Evolutionary conservation across 92 coral and sea anemone species (phyloP).

Genomic region (Epizoanthus scotinus): DNA sequence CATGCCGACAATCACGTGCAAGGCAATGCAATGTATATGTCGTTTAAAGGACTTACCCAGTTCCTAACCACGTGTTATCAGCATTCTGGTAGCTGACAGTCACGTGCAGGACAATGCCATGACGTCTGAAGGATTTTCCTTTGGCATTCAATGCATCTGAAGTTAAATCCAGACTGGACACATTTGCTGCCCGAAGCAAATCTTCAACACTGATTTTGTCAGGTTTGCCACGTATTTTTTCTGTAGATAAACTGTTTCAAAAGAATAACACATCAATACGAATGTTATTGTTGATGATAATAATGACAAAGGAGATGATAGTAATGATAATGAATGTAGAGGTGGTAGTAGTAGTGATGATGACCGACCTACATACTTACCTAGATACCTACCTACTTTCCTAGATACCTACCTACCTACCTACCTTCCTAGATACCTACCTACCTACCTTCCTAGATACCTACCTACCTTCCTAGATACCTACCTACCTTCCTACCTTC

Average conservation of each 20-base stretch:
- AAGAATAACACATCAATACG: background rate
- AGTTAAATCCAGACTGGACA: constrained; percentile 60
- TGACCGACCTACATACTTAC: too few relatives aligned
- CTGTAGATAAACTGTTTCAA: constrained; percentile 28
- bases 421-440: too few relatives aligned
- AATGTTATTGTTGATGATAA: too few relatives aligned
- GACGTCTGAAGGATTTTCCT: constrained; percentile 89
- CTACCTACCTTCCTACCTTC: too few relatives aligned
- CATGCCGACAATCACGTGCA: constrained; percentile 24
- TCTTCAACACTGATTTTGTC: constrained; percentile 83
- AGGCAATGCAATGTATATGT: background rate
- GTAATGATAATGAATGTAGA: too few relatives aligned
- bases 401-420: too few relatives aligned
- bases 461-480: too few relatives aligned
- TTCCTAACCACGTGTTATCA: constrained; percentile 81
- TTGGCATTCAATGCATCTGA: constrained; percentile 96
- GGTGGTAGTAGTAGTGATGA: too few relatives aligned
- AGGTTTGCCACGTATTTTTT: constrained; percentile 53
- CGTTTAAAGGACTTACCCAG: constrained; percentile 62
- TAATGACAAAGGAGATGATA: too few relatives aligned
- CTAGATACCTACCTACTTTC: too few relatives aligned
- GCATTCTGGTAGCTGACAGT: constrained; percentile 79
- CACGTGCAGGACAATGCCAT: constrained; percentile 91
- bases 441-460: too few relatives aligned
- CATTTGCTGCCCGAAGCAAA: constrained; percentile 86